phyloP scores from a whole-genome alignment of 2,888 invertebrate genomes.

The Deilephila porcellus region DNA sequence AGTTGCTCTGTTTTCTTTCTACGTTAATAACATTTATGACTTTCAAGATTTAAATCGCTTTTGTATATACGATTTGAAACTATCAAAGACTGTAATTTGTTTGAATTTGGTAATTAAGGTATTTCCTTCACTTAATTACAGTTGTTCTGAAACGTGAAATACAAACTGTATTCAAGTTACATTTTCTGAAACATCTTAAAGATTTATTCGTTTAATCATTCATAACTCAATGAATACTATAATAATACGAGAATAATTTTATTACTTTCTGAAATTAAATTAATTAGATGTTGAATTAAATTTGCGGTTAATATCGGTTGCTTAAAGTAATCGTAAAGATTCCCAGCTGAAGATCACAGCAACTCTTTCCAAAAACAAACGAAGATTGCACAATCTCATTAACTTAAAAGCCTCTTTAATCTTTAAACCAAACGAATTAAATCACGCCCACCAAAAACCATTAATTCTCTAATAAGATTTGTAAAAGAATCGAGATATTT shows the following conservation, averaged over 20 bases:
- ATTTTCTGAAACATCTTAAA: too few species aligned
- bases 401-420: constrained; percentile 33
- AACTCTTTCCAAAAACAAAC: neutral
- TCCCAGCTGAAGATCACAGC: neutral
- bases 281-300: too few species aligned
- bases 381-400: constrained; percentile 27
- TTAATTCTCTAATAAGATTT: constrained; percentile 10
- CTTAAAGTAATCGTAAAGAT: too few species aligned
- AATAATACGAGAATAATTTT: too few species aligned
- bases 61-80: neutral
- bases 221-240: too few species aligned
- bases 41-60: neutral
- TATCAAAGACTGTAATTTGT: neutral
- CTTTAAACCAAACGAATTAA: constrained; percentile 35
- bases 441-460: constrained; percentile 15
- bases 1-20: constrained; percentile 16
- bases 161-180: too few species aligned
- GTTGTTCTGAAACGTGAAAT: too few species aligned
- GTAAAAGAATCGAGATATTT: neutral
- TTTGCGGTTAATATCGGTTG: too few species aligned
- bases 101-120: neutral
- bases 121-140: too few species aligned
- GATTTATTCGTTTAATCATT: too few species aligned
- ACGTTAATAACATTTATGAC: constrained; percentile 6
- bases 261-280: too few species aligned